Evolutionary conservation across 92 coral and sea anemone genomes (phyloP).

Genomic region (Zoanthus sansibaricus): DNA sequence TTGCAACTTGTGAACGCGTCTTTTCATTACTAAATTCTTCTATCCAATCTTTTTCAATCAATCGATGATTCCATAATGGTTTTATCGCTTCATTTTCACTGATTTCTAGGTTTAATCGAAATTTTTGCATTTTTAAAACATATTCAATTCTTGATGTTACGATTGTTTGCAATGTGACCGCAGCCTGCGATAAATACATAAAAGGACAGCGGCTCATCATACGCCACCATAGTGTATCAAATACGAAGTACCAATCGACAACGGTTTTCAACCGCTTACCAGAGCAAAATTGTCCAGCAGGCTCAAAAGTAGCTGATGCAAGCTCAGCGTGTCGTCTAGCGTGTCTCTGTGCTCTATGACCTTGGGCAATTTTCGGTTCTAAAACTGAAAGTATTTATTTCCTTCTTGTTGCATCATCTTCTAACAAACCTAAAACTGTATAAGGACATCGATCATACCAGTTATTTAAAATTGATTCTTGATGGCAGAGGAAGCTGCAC

Average conservation of each 20-base stretch:
- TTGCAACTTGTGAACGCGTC: background rate
- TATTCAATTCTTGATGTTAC: background rate
- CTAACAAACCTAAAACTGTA: background rate
- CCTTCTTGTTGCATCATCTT: slow-evolving; percentile 26
- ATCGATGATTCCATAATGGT: background rate
- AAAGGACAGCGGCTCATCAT: slow-evolving; percentile 13
- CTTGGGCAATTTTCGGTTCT: background rate
- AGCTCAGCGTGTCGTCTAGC: background rate
- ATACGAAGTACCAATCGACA: no score
- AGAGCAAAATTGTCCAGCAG: background rate
- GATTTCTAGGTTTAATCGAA: background rate
- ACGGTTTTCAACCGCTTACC: slow-evolving; percentile 6
- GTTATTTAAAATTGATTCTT: background rate
- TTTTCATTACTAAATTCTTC: background rate
- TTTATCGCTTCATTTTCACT: background rate
- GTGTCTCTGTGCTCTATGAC: background rate
- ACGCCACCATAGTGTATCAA: no score
- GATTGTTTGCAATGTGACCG: background rate
- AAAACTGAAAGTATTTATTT: background rate
- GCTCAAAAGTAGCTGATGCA: slow-evolving; percentile 42
- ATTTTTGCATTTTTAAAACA: background rate
- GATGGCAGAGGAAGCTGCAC: slow-evolving; percentile 33
- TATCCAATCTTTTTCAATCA: no score
- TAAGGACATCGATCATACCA: background rate
- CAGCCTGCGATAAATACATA: background rate